These are phyloP conservation scores for Plecturocebus donacophilus DNA, from an alignment of 2,113 vertebrate species.

Conservation along the genomic window DNA sequence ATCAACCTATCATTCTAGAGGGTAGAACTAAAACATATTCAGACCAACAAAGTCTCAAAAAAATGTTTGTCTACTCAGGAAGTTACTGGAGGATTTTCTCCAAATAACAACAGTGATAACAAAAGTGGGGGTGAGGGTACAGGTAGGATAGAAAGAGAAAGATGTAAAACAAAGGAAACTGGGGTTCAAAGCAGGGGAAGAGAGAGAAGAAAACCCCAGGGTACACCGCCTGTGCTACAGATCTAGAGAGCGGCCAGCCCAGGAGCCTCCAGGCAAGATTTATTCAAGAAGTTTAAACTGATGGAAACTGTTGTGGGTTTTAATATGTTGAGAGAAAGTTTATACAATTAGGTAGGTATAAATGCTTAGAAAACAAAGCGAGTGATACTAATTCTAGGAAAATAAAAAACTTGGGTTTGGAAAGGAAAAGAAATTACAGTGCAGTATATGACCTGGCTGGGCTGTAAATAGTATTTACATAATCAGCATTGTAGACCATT, in stretches of 20 bases:
- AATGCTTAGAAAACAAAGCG: neutral
- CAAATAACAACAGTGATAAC: neutral
- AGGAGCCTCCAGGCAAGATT: neutral
- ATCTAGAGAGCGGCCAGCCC: neutral
- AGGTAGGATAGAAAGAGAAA: neutral
- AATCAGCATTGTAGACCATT: neutral
- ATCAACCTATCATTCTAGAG: neutral
- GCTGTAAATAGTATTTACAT: neutral
- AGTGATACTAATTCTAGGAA: slow-evolving; percentile 1
- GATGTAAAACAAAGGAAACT: neutral
- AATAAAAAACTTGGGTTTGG: neutral
- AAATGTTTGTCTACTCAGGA: neutral
- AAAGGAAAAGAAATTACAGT: neutral
- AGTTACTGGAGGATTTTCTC: neutral
- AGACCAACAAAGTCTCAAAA: neutral
- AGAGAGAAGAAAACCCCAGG: neutral
- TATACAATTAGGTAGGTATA: neutral
- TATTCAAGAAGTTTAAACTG: neutral
- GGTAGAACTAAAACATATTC: neutral
- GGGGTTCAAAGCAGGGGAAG: neutral
- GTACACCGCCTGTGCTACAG: neutral
- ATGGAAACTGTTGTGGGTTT: neutral
- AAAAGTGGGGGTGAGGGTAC: neutral
- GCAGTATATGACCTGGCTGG: neutral
- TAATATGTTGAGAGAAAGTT: neutral